Percentiles rank a stretch among this genome's conserved stretches.
Conservation (phyloP, 2,888 invertebrate genomes). For the Hyppa rectilinea region DNA sequence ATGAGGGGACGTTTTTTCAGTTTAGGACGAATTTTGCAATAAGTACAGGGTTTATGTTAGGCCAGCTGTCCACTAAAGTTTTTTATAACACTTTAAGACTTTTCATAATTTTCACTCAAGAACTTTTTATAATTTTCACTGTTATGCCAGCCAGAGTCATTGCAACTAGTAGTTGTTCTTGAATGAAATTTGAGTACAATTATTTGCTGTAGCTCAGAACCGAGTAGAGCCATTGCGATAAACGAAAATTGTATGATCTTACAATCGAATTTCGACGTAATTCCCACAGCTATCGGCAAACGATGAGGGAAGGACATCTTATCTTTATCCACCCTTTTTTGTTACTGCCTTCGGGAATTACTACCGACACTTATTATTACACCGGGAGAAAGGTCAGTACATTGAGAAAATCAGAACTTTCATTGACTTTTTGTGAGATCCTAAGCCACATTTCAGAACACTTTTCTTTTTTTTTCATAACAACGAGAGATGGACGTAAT, state of each 20-base stretch:
- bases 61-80: slow-evolving; percentile 36
- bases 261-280: slow-evolving; percentile 6
- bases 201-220: neutral
- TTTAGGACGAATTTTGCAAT: slow-evolving; percentile 52
- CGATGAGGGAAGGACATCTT: slow-evolving; percentile 4
- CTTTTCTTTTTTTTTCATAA: slow-evolving; percentile 10
- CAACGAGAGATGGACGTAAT: slow-evolving; percentile 14
- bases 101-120: too few species aligned
- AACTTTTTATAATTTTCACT: too few species aligned
- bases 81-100: neutral
- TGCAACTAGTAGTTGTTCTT: too few species aligned
- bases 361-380: slow-evolving; percentile 27
- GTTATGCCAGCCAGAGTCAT: neutral
- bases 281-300: slow-evolving; percentile 12
- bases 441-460: slow-evolving; percentile 12
- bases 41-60: slow-evolving; percentile 33
- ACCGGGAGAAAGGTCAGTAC: slow-evolving; percentile 25
- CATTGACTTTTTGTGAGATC: slow-evolving; percentile 4
- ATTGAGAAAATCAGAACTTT: slow-evolving; percentile 29
- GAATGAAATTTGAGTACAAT: neutral
- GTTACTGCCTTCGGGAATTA: slow-evolving; percentile 21
- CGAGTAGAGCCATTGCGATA: neutral
- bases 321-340: slow-evolving; percentile 26
- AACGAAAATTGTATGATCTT: neutral
- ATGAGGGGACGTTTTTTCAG: slow-evolving; percentile 50